These are phyloP conservation scores for Linyphia triangularis DNA, from an alignment of 2,888 invertebrate species.

Conservation along the genomic window DNA sequence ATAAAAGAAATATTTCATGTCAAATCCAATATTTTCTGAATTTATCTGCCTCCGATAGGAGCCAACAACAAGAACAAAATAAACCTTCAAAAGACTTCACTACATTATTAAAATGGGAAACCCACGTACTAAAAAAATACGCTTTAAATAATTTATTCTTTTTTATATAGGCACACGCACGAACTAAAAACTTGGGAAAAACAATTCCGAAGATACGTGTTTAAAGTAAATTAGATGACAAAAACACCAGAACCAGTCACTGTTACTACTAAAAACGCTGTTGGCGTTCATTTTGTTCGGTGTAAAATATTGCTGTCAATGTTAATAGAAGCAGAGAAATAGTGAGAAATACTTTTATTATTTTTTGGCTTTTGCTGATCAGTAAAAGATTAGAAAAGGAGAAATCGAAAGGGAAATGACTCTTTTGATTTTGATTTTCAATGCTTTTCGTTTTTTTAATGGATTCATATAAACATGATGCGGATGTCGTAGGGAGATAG, in stretches of 20 bases:
- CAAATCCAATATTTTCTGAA: background rate
- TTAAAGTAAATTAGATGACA: conserved; percentile 69
- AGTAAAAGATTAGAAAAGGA: background rate
- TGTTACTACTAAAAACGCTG: background rate
- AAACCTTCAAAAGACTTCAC: too few species aligned
- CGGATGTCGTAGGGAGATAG: too few species aligned
- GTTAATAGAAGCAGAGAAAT: conserved; percentile 34
- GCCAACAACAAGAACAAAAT: background rate
- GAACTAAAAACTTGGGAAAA: background rate
- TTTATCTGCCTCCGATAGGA: background rate
- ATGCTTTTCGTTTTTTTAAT: too few species aligned
- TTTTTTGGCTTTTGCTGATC: too few species aligned
- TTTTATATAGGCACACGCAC: conserved; percentile 52
- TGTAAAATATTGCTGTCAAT: conserved; percentile 45
- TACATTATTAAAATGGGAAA: conserved; percentile 6
- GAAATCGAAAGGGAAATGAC: too few species aligned
- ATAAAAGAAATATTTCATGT: too few species aligned
- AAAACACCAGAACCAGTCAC: conserved; percentile 15
- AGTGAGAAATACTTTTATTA: too few species aligned
- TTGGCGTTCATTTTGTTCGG: background rate
- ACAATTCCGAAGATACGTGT: conserved; percentile 61
- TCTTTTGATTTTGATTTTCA: too few species aligned
- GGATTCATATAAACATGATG: too few species aligned
- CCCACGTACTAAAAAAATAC: background rate
- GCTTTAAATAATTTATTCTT: background rate